Evolutionary conservation across 2,797 vertebrate species (phyloP).

Genomic region (Cyclura pinguis): DNA sequence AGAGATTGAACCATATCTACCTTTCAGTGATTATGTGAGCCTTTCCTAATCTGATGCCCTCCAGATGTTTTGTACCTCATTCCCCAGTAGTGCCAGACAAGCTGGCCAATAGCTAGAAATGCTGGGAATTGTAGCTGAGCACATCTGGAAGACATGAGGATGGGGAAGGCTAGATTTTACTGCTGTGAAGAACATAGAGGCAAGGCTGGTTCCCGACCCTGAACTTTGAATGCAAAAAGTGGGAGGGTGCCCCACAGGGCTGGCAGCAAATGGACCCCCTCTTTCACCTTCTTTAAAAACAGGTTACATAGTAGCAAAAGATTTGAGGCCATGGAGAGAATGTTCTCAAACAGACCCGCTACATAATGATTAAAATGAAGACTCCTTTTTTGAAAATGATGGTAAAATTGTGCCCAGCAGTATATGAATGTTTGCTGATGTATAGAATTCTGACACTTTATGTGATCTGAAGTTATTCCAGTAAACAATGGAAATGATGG

Average conservation of each 20-base stretch:
- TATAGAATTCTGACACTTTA: conserved; percentile 15
- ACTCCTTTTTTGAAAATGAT: not conserved
- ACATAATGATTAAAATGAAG: not conserved
- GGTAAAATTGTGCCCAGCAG: not conserved
- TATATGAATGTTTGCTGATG: not conserved
- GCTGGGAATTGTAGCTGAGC: too few species aligned
- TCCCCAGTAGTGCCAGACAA: too few species aligned
- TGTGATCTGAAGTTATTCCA: conserved; percentile 18
- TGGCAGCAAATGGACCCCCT: too few species aligned
- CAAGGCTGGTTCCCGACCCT: too few species aligned
- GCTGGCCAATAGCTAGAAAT: too few species aligned
- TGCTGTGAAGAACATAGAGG: not conserved
- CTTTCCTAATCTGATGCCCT: too few species aligned
- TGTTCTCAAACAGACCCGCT: not conserved
- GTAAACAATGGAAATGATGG: conserved; percentile 46
- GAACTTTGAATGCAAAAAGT: too few species aligned
- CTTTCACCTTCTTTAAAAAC: fast-evolving
- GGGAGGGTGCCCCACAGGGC: too few species aligned
- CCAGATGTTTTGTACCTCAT: too few species aligned
- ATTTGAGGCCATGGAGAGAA: not conserved
- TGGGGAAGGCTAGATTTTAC: not conserved
- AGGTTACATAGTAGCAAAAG: not conserved
- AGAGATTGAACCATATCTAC: too few species aligned
- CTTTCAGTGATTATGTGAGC: too few species aligned
- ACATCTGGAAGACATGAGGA: too few species aligned